Evolutionary conservation across 1,140 invertebrate species (phyloP), one percentile per base, ranked within the genome.

Genomic region (Bradysia coprophila): DNA sequence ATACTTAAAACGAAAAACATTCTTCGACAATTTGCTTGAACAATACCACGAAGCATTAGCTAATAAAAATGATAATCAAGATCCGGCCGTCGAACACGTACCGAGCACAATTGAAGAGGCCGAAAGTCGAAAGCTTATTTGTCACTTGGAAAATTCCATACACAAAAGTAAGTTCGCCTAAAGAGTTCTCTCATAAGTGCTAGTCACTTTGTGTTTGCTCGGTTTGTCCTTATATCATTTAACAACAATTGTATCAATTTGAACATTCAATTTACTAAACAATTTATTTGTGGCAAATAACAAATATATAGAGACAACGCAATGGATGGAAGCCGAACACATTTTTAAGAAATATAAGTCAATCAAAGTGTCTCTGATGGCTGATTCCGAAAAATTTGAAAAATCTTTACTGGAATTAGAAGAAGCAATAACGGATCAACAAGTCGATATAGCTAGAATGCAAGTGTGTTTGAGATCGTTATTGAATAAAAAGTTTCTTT

Each of bases 241-340:
- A n/a, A n/a, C n/a, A n/a, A n/a, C n/a, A n/a, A n/a, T n/a, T n/a
- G n/a, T n/a, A n/a, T n/a, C n/a, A n/a, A n/a, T n/a, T n/a, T n/a
- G n/a, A n/a, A n/a, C n/a, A n/a, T n/a, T n/a, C n/a, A n/a, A n/a
- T n/a, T n/a, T n/a, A n/a, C n/a, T n/a, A n/a, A n/a, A n/a, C n/a
- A n/a, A n/a, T n/a, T n/a, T n/a, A n/a, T n/a, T n/a, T n/a, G n/a
- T n/a, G n/a, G n/a, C n/a, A n/a, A n/a, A n/a, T n/a, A n/a, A n/a
- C n/a, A n/a, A n/a, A n/a, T n/a, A n/a, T n/a, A n/a, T n/a, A n/a
- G n/a, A n/a, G n/a, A n/a, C n/a, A n/a, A n/a, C n/a, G 81, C 3
- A 71, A 80, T 40, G 75, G 85, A 24, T 81, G 83, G 62, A 76
- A 59, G 79, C 80, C 2, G 75, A 81, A 49, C 72, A 83, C 43